Evolutionary conservation across 2,888 invertebrate genomes (phyloP).

Genomic region (Glyphotaelius pellucidus): DNA sequence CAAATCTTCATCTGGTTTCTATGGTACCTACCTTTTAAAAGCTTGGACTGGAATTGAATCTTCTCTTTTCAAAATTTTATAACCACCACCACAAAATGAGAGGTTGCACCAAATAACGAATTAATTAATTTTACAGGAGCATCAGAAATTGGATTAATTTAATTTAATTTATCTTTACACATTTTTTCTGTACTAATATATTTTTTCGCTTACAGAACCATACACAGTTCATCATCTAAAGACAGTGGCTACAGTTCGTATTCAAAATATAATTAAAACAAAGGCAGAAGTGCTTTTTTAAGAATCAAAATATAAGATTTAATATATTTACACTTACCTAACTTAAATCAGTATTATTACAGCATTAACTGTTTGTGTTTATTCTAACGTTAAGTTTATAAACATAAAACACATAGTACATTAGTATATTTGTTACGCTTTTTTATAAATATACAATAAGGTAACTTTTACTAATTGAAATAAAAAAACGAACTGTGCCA

Average conservation of each 20-base stretch:
- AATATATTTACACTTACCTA: slow-evolving; percentile 41
- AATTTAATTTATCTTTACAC: not conserved
- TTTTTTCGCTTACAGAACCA: slow-evolving; percentile 61
- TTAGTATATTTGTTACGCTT: not conserved
- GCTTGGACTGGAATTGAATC: slow-evolving; percentile 53
- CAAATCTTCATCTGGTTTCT: slow-evolving; percentile 54
- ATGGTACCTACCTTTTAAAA: slow-evolving; percentile 52
- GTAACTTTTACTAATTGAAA: not conserved
- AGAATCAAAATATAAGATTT: not conserved
- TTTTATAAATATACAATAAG: not conserved
- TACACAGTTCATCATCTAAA: slow-evolving; percentile 65
- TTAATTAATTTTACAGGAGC: slow-evolving; percentile 36
- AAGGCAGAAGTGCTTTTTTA: not conserved
- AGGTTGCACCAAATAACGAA: slow-evolving; percentile 45
- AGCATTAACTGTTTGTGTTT: slow-evolving; percentile 29
- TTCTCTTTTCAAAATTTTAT: slow-evolving; percentile 46
- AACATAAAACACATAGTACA: not conserved
- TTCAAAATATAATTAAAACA: slow-evolving; percentile 63
- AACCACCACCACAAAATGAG: slow-evolving; percentile 36
- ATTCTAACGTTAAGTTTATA: slow-evolving; percentile 8
- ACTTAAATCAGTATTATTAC: slow-evolving; percentile 47
- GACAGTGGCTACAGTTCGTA: slow-evolving; percentile 64
- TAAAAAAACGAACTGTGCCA: not conserved
- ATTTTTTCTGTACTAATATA: not conserved
- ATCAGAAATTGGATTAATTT: not conserved